Base-by-base conservation (phyloP, 2,888 invertebrate species). In the Trichopoda pennipes region DNA sequence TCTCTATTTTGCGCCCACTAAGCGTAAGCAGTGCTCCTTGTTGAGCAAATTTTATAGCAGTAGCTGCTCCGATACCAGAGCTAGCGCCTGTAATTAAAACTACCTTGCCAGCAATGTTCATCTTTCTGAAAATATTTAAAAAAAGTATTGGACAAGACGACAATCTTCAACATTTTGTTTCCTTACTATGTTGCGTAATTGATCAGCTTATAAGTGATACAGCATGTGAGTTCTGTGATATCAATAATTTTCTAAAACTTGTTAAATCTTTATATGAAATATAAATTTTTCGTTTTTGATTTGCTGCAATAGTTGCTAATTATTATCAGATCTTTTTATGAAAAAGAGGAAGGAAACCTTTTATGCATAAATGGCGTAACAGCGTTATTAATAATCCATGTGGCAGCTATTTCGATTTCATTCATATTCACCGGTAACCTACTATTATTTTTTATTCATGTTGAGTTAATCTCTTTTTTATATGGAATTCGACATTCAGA, bases 61-160 rank as follows among this genome's bases (percentile, higher is more conserved):
- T 93, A 60, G 93, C 94, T 23, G 94, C 94, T 42, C 96, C 96
- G 84, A 96, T 95, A 0, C 95, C 95, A 3, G 95, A 95, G 87
- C 94, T 94, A 0, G 94, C 94, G n/a, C 95, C 95, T 4, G 94
- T 94, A 19, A 94, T 92, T 14, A 94, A 90, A 9, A 94, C 92
- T 1, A 94, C 93, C 80, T 89, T 90, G 32, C 85, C 87, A 21
- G 85, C 81, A 74, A 89, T 89, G 23, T 85, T 87, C 89, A 89
- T 89, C 10, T 55, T 58, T 38, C 38, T 12, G 12, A 1, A 38
- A 38, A 12, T 12, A 38, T 12, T 12, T 12, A 38, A 38, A 38
- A 12, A 38, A 10, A 42, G 51, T n/a, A 6, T 28, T 6, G 56
- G 4, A 44, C 55, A 42, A 47, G 3, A 10, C 9, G 17, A 49